phyloP scores from a whole-genome alignment of 2,888 invertebrate genomes.

The Lasioglossum leucozonium region DNA sequence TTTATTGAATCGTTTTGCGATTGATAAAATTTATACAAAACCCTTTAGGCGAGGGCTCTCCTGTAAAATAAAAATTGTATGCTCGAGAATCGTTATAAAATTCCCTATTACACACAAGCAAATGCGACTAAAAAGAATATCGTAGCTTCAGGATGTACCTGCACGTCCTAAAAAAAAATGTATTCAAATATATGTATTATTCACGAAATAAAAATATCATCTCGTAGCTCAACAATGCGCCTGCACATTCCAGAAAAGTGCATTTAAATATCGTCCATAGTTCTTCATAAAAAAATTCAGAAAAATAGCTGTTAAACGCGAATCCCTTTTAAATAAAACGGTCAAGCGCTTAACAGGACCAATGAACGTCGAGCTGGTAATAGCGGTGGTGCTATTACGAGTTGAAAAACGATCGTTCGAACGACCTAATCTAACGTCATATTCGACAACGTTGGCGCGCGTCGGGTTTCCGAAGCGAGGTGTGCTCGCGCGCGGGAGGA shows the following conservation, averaged over 20 bases:
- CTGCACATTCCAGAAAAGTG: not conserved
- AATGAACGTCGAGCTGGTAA: not conserved
- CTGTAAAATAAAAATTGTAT: too few relatives aligned
- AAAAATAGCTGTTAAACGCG: not conserved
- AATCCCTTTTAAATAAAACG: not conserved
- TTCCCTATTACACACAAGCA: too few relatives aligned
- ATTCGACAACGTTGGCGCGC: constrained; percentile 21
- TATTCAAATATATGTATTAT: too few relatives aligned
- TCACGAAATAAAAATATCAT: too few relatives aligned
- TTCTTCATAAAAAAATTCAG: not conserved
- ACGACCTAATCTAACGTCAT: constrained; percentile 35
- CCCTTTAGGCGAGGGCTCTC: too few relatives aligned
- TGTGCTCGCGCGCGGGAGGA: too few relatives aligned
- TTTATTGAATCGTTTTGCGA: not conserved
- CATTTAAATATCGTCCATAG: not conserved
- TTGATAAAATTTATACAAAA: not conserved
- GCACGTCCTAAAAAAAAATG: too few relatives aligned
- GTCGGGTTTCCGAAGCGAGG: not conserved
- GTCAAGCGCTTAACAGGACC: not conserved
- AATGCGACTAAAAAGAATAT: too few relatives aligned
- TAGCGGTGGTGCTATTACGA: not conserved
- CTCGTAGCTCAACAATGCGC: too few relatives aligned
- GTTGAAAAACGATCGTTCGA: constrained; percentile 28
- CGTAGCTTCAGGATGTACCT: too few relatives aligned
- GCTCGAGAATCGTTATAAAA: too few relatives aligned